Percentiles rank a stretch among this genome's conserved stretches.
phyloP scores from a whole-genome alignment of 1,140 invertebrate species.

The Drosophila pallidifrons region DNA sequence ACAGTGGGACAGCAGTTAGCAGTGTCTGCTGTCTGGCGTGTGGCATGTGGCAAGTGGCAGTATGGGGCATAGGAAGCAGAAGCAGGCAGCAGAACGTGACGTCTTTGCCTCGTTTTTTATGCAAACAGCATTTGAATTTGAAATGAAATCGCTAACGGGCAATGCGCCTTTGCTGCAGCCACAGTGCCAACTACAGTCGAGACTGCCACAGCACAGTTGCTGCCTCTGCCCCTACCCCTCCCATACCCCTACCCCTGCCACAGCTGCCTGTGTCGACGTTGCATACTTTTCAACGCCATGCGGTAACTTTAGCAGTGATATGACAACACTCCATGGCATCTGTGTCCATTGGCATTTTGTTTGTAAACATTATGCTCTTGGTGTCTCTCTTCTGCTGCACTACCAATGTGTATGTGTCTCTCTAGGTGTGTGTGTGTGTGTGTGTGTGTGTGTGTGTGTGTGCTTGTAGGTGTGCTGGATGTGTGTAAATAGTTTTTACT shows the following conservation, averaged over 20 bases:
- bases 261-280: constrained; percentile 17
- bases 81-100: constrained; percentile 36
- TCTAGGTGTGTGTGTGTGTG: neutral
- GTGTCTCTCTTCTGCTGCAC: too few species aligned
- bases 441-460: constrained; percentile 5
- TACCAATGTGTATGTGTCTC: neutral
- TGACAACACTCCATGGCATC: constrained; percentile 53
- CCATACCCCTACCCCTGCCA: neutral
- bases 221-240: neutral
- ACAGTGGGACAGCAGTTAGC: constrained; percentile 5
- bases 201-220: neutral
- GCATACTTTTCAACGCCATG: constrained; percentile 70
- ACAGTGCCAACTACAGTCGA: neutral
- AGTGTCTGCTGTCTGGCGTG: neutral
- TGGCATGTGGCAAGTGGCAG: neutral
- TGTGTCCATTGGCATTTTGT: constrained; percentile 79
- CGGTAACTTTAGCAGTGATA: constrained; percentile 69
- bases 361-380: constrained; percentile 57
- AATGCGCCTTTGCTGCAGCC: constrained; percentile 25
- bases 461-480: neutral
- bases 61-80: too few species aligned
- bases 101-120: constrained; percentile 72
- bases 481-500: constrained; percentile 72
- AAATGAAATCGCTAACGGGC: constrained; percentile 75
- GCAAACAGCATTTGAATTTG: constrained; percentile 82